Conservation (phyloP, 2,797 vertebrate species). For the Hirundo rustica region DNA sequence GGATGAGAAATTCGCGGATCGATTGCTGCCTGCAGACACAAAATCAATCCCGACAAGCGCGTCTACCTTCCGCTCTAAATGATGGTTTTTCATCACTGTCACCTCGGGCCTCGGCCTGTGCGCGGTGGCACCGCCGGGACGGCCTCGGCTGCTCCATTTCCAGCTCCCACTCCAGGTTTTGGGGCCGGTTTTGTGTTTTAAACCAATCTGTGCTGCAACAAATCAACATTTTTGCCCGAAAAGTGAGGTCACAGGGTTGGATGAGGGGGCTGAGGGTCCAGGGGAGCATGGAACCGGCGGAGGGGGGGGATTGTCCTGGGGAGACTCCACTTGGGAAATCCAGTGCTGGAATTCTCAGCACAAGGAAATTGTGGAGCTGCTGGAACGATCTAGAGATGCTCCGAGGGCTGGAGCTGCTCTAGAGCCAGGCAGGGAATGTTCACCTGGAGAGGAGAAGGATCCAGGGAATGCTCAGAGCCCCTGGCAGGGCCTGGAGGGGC, state of each 20-base stretch:
- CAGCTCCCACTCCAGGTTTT: accelerated
- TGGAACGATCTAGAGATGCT: not conserved
- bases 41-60: accelerated
- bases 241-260: accelerated
- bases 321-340: no score
- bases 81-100: accelerated
- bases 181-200: not conserved
- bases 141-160: not conserved
- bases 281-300: accelerated
- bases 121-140: not conserved
- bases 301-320: not conserved
- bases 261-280: not conserved
- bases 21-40: not conserved
- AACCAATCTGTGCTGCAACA: not conserved
- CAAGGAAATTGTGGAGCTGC: not conserved
- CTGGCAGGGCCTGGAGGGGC: not conserved
- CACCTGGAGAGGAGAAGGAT: not conserved
- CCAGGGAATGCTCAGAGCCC: not conserved
- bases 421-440: not conserved
- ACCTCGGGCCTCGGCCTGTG: not conserved
- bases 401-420: accelerated
- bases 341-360: not conserved
- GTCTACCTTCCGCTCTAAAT: not conserved
- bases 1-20: not conserved
- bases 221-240: accelerated